phyloP scores from a whole-genome alignment of 2,113 vertebrate species.

The Pitta sordida region DNA sequence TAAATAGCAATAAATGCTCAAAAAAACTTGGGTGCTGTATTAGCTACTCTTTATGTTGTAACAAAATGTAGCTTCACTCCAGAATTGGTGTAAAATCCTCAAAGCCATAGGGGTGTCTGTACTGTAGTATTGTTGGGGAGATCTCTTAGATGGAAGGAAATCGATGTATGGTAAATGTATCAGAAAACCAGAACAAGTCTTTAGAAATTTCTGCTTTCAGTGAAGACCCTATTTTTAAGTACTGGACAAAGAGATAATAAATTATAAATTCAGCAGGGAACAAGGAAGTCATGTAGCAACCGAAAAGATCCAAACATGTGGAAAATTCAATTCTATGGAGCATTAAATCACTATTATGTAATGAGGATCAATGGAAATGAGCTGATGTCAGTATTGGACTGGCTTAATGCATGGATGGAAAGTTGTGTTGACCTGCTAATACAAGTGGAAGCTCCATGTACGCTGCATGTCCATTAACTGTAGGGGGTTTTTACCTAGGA shows the following conservation, averaged over 20 bases:
- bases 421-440: conserved; percentile 18
- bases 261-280: conserved; percentile 6
- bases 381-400: conserved; percentile 58
- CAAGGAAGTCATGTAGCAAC: conserved; percentile 32
- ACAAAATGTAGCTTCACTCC: not conserved
- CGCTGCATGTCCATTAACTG: not conserved
- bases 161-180: not conserved
- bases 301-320: conserved; percentile 43
- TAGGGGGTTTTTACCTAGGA: not conserved
- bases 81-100: not conserved
- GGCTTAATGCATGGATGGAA: conserved; percentile 50
- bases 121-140: not conserved
- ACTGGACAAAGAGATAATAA: not conserved
- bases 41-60: not conserved
- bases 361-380: conserved; percentile 49
- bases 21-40: not conserved
- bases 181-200: not conserved
- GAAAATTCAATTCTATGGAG: conserved; percentile 53
- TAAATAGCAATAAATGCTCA: not conserved
- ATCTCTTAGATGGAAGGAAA: not conserved
- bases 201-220: not conserved
- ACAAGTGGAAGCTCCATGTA: not conserved
- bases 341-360: conserved; percentile 57
- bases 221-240: not conserved
- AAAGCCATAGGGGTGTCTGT: not conserved